Conservation (phyloP, 1,140 invertebrate genomes). For the Tetramorium simillimum region DNA sequence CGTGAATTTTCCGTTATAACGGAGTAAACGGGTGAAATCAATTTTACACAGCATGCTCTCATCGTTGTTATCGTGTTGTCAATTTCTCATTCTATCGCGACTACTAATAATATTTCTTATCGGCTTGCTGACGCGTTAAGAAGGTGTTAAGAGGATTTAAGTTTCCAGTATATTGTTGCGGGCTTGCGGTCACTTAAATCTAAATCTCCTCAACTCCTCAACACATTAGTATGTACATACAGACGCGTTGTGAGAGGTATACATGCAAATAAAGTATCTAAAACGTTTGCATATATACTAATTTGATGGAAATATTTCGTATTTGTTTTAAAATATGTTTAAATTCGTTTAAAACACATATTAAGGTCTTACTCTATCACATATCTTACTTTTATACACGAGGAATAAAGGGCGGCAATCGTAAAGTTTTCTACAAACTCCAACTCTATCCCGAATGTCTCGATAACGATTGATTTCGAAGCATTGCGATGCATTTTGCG, state of each 20-base stretch:
- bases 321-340: not conserved
- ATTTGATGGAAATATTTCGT: slow-evolving; percentile 5
- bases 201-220: slow-evolving; percentile 13
- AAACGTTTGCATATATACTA: not conserved
- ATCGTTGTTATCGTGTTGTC: slow-evolving; percentile 20
- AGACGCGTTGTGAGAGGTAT: not conserved
- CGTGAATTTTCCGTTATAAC: slow-evolving; percentile 34
- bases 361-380: not conserved
- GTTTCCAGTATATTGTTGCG: not conserved
- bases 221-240: not conserved
- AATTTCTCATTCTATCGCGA: slow-evolving; percentile 28
- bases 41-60: slow-evolving; percentile 35
- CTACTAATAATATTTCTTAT: slow-evolving; percentile 47
- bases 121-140: slow-evolving; percentile 5
- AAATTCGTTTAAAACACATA: too few species aligned
- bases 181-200: not conserved
- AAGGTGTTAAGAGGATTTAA: slow-evolving; percentile 29
- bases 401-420: not conserved
- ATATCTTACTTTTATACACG: not conserved
- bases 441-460: not conserved
- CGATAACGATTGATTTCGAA: not conserved
- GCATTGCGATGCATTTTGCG: slow-evolving; percentile 62
- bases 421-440: not conserved
- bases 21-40: slow-evolving; percentile 26
- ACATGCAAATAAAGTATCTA: not conserved